Percentiles rank a stretch among this genome's conserved stretches.
phyloP scores from a whole-genome alignment of 2,888 invertebrate genomes.

The Graphium colonna region DNA sequence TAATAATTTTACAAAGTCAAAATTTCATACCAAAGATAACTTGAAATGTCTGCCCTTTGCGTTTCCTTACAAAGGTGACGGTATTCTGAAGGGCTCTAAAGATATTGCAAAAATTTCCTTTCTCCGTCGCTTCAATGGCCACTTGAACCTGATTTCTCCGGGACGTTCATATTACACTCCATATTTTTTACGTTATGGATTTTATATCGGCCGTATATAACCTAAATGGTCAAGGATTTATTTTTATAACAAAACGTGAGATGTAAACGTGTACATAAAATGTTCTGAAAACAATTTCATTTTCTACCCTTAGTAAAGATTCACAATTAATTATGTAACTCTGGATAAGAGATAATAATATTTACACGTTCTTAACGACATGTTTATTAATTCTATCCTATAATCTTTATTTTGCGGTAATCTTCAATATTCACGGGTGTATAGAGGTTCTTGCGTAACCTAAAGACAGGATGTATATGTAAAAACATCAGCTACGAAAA shows the following conservation, averaged over 20 bases:
- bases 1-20: not conserved
- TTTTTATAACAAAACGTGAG: not conserved
- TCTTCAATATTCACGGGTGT: not conserved
- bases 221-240: not conserved
- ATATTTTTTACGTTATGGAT: not conserved
- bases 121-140: conserved; percentile 18
- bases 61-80: conserved; percentile 9
- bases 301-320: too few species aligned
- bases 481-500: too few species aligned
- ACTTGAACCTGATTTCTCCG: conserved; percentile 14
- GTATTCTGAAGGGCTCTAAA: conserved; percentile 16
- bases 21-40: conserved; percentile 2
- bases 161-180: not conserved
- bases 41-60: conserved; percentile 6
- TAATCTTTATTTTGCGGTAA: too few species aligned
- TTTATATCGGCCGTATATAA: not conserved
- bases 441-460: not conserved
- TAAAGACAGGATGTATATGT: too few species aligned
- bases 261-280: too few species aligned
- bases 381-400: too few species aligned
- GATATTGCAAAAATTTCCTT: conserved; percentile 21
- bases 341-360: not conserved
- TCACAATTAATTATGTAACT: too few species aligned
- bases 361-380: not conserved
- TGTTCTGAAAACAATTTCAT: too few species aligned